phyloP scores from a whole-genome alignment of 2,797 vertebrate species.

The Philypnodon macrostomus region DNA sequence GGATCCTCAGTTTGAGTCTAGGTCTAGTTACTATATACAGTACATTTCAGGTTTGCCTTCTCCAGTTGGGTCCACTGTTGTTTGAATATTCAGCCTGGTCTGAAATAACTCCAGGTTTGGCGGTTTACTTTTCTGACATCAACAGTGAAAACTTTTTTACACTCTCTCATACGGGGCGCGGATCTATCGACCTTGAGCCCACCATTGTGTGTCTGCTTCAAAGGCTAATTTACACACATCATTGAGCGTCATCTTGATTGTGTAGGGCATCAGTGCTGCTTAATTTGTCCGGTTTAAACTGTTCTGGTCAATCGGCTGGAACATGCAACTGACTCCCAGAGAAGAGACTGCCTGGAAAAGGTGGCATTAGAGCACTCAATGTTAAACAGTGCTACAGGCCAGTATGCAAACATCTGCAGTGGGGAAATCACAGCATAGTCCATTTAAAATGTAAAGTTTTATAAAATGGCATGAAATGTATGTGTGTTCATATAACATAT shows the following conservation, averaged over 20 bases:
- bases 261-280: not conserved
- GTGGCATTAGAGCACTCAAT: conserved; percentile 13
- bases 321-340: conserved; percentile 12
- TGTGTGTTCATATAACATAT: too few species aligned
- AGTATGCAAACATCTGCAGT: not conserved
- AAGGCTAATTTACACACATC: conserved; percentile 2
- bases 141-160: not conserved
- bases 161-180: not conserved
- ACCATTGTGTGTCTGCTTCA: conserved; percentile 9
- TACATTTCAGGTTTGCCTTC: too few species aligned
- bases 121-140: not conserved
- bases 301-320: conserved; percentile 7
- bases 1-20: too few species aligned
- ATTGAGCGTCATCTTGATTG: not conserved
- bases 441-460: too few species aligned
- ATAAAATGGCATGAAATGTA: too few species aligned
- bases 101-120: not conserved
- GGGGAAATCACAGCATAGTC: conserved; percentile 1
- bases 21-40: too few species aligned
- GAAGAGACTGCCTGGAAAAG: conserved; percentile 15
- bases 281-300: conserved; percentile 6
- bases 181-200: not conserved
- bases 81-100: not conserved
- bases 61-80: too few species aligned
- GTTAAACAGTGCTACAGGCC: conserved; percentile 13